Percentiles rank a stretch among this genome's conserved stretches.
phyloP scores from a whole-genome alignment of 2,113 vertebrate genomes.

The Cyprinodon brontotheroides region DNA sequence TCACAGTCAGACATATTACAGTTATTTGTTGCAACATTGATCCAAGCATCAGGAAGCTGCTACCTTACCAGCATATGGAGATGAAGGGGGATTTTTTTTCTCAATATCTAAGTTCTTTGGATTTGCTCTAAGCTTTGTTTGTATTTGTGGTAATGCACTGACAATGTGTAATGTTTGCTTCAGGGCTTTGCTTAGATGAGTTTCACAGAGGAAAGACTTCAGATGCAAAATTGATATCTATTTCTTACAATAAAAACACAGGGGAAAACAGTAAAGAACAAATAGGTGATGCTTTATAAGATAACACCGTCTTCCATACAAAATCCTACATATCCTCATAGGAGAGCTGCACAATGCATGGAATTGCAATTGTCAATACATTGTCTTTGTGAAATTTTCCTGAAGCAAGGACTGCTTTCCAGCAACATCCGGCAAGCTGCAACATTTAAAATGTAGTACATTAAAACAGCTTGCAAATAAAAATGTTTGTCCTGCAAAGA shows the following conservation, averaged over 20 bases:
- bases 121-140: constrained; percentile 57
- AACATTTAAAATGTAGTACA: neutral
- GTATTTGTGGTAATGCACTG: constrained; percentile 47
- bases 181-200: constrained; percentile 21
- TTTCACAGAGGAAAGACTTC: constrained; percentile 15
- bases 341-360: neutral
- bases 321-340: neutral
- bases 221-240: constrained; percentile 20
- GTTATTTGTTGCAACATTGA: constrained; percentile 70
- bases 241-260: neutral
- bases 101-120: constrained; percentile 22
- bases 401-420: neutral
- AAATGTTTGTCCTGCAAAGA: neutral
- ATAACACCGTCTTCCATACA: neutral
- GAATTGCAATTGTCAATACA: neutral
- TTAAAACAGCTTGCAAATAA: neutral
- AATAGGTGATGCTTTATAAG: neutral
- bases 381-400: neutral
- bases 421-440: neutral
- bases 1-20: constrained; percentile 60
- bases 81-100: constrained; percentile 20
- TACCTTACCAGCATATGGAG: constrained; percentile 24
- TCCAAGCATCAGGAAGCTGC: constrained; percentile 53
- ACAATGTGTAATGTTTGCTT: constrained; percentile 34
- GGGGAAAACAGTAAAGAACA: neutral